Conservation (phyloP, 2,797 vertebrate genomes). For the Oryzias dopingdopingensis region DNA sequence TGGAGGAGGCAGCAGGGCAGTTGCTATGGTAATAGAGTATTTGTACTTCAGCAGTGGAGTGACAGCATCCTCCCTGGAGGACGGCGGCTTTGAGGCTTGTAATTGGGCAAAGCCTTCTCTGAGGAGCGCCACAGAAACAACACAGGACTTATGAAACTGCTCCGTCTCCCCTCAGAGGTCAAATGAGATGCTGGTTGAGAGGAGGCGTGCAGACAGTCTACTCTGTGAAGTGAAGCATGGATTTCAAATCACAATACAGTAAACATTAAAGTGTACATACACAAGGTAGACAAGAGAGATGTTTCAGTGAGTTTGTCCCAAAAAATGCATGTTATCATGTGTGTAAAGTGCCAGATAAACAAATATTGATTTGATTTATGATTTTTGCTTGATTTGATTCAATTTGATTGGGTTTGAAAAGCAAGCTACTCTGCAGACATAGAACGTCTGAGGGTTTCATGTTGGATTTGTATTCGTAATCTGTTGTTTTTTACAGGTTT, state of each 20-base stretch:
- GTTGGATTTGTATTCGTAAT: too few relatives aligned
- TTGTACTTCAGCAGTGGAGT: conserved; percentile 61
- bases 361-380: too few relatives aligned
- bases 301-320: background rate
- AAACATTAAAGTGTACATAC: conserved; percentile 10
- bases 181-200: conserved; percentile 4
- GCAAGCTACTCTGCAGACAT: too few relatives aligned
- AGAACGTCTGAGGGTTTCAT: too few relatives aligned
- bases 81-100: conserved; percentile 50
- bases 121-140: conserved; percentile 24
- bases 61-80: conserved; percentile 63
- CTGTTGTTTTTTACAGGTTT: too few relatives aligned
- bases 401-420: too few relatives aligned
- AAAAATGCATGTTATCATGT: too few relatives aligned
- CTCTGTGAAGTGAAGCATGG: conserved; percentile 4
- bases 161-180: conserved; percentile 34
- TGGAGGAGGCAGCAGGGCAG: conserved; percentile 36
- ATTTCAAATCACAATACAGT: conserved; percentile 25
- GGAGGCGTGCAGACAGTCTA: background rate
- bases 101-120: conserved; percentile 58
- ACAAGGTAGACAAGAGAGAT: conserved; percentile 24
- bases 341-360: too few relatives aligned
- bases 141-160: conserved; percentile 23
- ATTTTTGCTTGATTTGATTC: too few relatives aligned
- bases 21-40: conserved; percentile 70